phyloP scores from a whole-genome alignment of 2,797 vertebrate genomes.

The Carcharodon carcharias region DNA sequence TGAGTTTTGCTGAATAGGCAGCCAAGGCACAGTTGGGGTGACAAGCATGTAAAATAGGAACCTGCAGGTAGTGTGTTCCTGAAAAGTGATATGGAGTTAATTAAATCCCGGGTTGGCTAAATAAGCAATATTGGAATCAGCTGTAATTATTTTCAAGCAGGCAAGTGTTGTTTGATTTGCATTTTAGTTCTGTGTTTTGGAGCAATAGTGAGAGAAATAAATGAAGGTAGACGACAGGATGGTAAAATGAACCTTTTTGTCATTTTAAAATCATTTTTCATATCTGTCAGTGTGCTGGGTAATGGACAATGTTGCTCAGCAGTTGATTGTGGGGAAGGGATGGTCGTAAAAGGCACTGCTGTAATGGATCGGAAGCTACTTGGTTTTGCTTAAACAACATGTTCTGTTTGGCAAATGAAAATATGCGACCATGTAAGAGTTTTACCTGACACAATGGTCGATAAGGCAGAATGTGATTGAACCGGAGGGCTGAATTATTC shows the following conservation, averaged over 20 bases:
- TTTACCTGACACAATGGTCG: not conserved
- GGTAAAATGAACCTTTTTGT: not conserved
- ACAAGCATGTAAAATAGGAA: slow-evolving; percentile 27
- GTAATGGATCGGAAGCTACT: not conserved
- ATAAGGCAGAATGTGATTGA: slow-evolving; percentile 21
- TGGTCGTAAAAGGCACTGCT: not conserved
- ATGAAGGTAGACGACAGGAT: not conserved
- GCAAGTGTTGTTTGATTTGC: not conserved
- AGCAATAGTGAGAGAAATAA: not conserved
- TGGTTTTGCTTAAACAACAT: not conserved
- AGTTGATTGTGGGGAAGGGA: not conserved
- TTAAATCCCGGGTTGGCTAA: slow-evolving; percentile 41
- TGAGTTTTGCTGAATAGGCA: slow-evolving; percentile 38
- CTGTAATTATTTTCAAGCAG: slow-evolving; percentile 8
- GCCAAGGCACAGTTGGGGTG: slow-evolving; percentile 3
- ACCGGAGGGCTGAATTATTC: not conserved
- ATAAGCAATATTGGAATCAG: slow-evolving; percentile 11
- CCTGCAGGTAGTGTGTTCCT: slow-evolving; percentile 33
- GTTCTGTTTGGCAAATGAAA: not conserved
- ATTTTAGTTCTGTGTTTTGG: not conserved
- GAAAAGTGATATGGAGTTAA: slow-evolving; percentile 52
- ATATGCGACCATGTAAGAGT: not conserved
- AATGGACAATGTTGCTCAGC: not conserved
- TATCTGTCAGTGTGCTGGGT: not conserved
- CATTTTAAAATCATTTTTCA: not conserved